phyloP scores from a whole-genome alignment of 2,113 vertebrate species.

The Acanthisitta chloris region DNA sequence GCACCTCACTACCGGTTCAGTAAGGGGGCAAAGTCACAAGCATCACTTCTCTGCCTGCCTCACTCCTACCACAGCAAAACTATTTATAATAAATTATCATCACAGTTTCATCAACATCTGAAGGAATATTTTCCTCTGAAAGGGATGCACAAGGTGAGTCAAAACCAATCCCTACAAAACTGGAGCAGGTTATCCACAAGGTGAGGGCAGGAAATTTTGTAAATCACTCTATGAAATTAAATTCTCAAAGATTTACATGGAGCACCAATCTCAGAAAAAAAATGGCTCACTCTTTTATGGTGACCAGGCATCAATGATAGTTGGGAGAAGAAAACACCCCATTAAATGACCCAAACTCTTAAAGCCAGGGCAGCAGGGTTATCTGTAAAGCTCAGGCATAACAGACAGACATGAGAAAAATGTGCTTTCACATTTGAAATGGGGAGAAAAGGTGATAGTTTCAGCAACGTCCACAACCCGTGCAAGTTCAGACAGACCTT shows the following conservation, averaged over 20 bases:
- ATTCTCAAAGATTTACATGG: not conserved
- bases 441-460: not conserved
- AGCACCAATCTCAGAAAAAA: not conserved
- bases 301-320: not conserved
- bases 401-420: not conserved
- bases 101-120: not conserved
- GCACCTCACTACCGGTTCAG: not conserved
- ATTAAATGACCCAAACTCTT: not conserved
- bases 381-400: not conserved
- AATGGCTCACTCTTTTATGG: not conserved
- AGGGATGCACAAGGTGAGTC: not conserved
- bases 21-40: not conserved
- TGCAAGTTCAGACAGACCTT: not conserved
- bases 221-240: not conserved
- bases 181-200: not conserved
- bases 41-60: not conserved
- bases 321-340: not conserved
- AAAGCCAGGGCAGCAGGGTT: not conserved
- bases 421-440: not conserved
- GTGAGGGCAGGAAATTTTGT: not conserved
- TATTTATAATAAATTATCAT: not conserved
- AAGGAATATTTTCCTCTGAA: not conserved
- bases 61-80: not conserved
- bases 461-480: not conserved
- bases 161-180: not conserved